Conservation (phyloP, 2,797 vertebrate genomes). For the Petrocephalus schoutedeni region DNA sequence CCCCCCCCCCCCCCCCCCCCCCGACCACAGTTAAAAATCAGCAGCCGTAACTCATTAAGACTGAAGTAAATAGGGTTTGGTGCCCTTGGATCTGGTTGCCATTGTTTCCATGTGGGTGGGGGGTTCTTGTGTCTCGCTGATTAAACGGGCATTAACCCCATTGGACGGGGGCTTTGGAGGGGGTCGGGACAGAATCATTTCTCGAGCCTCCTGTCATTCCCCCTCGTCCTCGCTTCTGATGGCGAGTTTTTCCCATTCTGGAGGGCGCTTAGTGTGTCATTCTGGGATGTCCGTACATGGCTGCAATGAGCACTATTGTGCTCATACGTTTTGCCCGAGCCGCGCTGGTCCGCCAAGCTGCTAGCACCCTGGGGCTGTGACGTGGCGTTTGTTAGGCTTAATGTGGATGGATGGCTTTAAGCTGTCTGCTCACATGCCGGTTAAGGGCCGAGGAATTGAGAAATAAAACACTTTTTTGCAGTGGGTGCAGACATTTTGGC, state of each 20-base stretch:
- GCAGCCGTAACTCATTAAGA: constrained; percentile 17
- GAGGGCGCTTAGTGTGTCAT: neutral
- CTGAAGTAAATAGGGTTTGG: neutral
- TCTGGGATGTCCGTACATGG: neutral
- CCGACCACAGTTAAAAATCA: neutral
- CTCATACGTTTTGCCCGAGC: neutral
- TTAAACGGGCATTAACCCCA: constrained; percentile 15
- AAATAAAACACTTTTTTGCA: neutral
- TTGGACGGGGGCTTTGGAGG: neutral
- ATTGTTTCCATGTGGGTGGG: constrained; percentile 20
- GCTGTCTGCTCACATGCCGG: neutral
- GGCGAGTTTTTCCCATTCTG: neutral
- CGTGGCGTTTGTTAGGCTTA: neutral
- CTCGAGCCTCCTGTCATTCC: neutral
- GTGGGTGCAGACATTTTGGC: neutral
- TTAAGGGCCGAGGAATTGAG: neutral
- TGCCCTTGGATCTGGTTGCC: constrained; percentile 12
- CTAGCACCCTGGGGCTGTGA: neutral
- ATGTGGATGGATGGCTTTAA: neutral
- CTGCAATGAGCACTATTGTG: no score
- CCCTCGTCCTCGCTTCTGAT: neutral
- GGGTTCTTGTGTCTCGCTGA: neutral
- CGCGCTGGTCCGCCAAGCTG: neutral
- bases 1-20: neutral
- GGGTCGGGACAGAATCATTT: neutral